Evolutionary conservation across 2,113 vertebrate genomes (phyloP), one percentile per base, ranked within the genome.

Genomic region (Hypomesus transpacificus): DNA sequence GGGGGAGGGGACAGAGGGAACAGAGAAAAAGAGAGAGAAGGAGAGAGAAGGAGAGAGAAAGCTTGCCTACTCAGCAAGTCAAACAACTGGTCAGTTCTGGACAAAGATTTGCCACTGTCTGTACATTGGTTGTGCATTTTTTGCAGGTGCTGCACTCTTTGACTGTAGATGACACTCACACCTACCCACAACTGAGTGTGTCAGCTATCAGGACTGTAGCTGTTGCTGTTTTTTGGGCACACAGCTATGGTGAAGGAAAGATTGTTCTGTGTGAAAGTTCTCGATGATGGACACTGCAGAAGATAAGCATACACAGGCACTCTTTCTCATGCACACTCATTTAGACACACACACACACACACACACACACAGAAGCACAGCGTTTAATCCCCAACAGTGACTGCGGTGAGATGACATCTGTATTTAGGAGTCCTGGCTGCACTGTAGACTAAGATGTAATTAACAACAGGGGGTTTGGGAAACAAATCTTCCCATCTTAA

Each of bases 401-500:
- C 71, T 59, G 67, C 52, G 65, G 56, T 1, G 65, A 74, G 70
- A 77, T 89, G 83, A 87, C 84, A 83, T 84, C 70, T 87, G 82
- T 87, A 81, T 88, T 87, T 82, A 85, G 60, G 24, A 20, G 75
- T 71, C 74, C 75, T 73, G 60, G 60, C 60, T 71, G 64, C 13
- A 14, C 60, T 70, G 71, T 73, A 74, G 74, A 83, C 73, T 65
- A 31, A 76, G 71, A 75, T 76, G 70, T 89, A 87, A 90, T 91
- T 88, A 89, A 86, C 80, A 80, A 85, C 71, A 76, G 50, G 46
- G 73, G 74, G 84, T 70, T 70, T 58, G 61, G 71, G 80, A 84
- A 77, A 82, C 73, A 86, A 88, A 88, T 84, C 79, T 74, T 82
- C 78, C 77, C 74, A 82, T 87, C 82, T 87, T 88, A 90, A 90